Conservation (phyloP, 2,113 vertebrate genomes). For the Strix aluco region DNA sequence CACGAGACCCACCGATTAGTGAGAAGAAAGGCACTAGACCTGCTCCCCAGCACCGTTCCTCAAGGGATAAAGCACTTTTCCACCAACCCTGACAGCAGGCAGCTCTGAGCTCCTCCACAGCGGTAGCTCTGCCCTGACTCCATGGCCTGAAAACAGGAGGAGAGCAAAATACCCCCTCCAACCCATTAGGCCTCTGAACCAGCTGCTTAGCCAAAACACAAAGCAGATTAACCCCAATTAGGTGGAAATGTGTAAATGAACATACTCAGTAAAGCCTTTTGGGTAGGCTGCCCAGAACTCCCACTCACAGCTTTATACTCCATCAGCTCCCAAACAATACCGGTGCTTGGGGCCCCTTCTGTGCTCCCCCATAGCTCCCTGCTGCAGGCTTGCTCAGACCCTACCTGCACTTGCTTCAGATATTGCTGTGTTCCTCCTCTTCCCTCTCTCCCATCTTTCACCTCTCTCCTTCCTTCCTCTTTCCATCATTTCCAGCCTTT, state of each 20-base stretch:
- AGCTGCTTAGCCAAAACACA: not conserved
- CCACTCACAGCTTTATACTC: not conserved
- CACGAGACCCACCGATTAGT: not conserved
- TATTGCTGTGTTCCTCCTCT: not conserved
- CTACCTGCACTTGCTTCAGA: not conserved
- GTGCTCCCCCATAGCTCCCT: not conserved
- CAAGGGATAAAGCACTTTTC: not conserved
- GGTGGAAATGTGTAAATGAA: not conserved
- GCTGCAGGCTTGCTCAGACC: not conserved
- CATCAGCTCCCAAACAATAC: not conserved
- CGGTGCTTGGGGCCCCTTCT: not conserved
- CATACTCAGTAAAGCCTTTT: not conserved
- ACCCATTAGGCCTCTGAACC: not conserved
- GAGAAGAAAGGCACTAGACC: not conserved
- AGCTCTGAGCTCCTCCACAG: not conserved
- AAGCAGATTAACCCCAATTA: constrained; percentile 44
- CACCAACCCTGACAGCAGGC: not conserved
- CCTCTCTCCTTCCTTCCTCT: not conserved
- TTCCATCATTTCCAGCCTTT: too few species aligned
- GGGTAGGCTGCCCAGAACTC: not conserved
- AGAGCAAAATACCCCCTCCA: not conserved
- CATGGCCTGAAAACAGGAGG: not conserved
- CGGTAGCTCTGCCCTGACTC: accelerated
- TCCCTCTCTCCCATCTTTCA: not conserved
- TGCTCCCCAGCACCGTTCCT: not conserved